Conservation (phyloP, 37 sponge, comb jelly and placozoan species). For the Corticium candelabrum region DNA sequence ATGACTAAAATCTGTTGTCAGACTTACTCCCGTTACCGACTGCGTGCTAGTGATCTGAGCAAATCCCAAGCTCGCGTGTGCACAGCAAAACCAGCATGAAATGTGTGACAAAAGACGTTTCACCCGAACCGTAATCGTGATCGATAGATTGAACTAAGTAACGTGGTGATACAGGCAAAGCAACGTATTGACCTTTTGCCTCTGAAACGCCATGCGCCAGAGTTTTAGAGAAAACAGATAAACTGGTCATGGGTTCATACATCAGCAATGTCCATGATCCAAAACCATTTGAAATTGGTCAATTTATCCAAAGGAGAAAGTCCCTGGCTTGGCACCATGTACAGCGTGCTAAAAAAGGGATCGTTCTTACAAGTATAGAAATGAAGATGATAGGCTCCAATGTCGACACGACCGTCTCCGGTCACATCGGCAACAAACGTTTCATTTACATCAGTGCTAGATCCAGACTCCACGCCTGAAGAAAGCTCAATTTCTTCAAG, state of each 20-base stretch:
- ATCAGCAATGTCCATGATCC: neutral
- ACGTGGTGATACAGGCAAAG: no score
- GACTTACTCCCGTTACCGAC: neutral
- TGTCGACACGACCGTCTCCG: slow-evolving; percentile 1
- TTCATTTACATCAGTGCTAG: no score
- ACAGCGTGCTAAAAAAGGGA: neutral
- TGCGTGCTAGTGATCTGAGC: no score
- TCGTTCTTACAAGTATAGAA: neutral
- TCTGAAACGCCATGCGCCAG: no score
- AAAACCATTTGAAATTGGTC: neutral
- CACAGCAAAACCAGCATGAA: no score
- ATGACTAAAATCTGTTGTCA: neutral
- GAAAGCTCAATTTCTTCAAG: no score
- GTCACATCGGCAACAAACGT: neutral
- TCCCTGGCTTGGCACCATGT: neutral
- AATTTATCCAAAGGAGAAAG: neutral
- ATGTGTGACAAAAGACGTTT: no score
- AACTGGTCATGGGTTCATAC: neutral
- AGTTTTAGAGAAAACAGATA: neutral
- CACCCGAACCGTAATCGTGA: no score
- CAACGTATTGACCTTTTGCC: no score
- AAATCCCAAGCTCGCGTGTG: neutral
- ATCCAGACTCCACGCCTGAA: no score
- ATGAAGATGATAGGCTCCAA: neutral
- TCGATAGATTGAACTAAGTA: no score